phyloP scores from a whole-genome alignment of 1,140 invertebrate genomes.

The Macrobrachium rosenbergii region DNA sequence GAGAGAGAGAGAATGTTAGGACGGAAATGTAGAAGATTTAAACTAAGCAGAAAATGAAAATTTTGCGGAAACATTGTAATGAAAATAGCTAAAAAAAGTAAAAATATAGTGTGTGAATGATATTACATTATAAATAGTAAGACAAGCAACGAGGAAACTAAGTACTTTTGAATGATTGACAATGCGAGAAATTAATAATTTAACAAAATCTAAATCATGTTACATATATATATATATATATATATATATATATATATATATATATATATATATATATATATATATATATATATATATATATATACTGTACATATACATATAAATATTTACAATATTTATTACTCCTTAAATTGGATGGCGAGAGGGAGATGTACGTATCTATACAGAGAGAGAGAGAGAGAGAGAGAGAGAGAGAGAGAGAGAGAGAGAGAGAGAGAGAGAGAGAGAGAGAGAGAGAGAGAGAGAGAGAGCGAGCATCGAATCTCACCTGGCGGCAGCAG shows the following conservation, averaged over 20 bases:
- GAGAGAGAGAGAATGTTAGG: background rate
- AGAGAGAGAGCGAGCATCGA: slow-evolving; percentile 20
- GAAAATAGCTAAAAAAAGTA: slow-evolving; percentile 6
- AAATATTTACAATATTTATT: background rate
- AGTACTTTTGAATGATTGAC: no score
- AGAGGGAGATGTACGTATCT: slow-evolving; percentile 25
- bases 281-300: no score
- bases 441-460: slow-evolving; percentile 38
- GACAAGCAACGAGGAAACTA: no score
- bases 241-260: no score
- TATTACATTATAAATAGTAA: no score
- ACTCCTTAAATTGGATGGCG: background rate
- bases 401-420: slow-evolving; percentile 36
- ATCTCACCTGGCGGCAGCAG: no score
- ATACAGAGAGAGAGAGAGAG: slow-evolving; percentile 19
- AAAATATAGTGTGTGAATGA: background rate
- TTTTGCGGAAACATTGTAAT: background rate
- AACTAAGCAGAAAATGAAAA: background rate
- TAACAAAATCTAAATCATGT: no score
- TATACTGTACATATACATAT: background rate
- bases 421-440: slow-evolving; percentile 49
- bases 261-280: no score
- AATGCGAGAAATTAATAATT: no score
- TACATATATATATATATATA: no score
- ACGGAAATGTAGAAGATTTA: background rate